Evolutionary conservation across 2,797 vertebrate species (phyloP), one percentile per base, ranked within the genome.

Genomic region (Coracias cyanogaster): DNA sequence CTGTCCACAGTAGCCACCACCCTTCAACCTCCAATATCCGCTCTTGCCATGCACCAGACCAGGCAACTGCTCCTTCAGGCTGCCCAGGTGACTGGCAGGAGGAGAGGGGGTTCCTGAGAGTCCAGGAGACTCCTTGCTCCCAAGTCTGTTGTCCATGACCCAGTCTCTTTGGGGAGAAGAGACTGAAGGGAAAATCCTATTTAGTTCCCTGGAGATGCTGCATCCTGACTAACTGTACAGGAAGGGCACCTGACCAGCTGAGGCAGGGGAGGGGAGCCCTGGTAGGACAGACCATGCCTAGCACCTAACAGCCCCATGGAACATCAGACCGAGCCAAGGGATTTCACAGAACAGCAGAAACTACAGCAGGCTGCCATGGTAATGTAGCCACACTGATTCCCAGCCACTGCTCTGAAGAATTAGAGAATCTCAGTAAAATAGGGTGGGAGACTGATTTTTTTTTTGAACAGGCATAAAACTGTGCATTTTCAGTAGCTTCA

Each of bases 401-500:
- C 52, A 55, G 70, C 28, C 4, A 3, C 43, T 58, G 76, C 31
- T 45, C 85, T 33, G 26, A 69, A 72, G 57, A 86, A 67, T 0
- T 35, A 21, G 11, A 46, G 17, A 31, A 76, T 55, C 41, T 86
- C 72, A 51, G 35, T 39, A 76, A 86, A 93, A 89, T 0, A 55
- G 46, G 45, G 28, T 37, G 35, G 15, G 58, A 86, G 24, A 66
- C 2, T 39, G 3, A 4, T 25, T 29, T 28, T 12, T 7, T 10
- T 82, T 55, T 12, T 45, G 16, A 84, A 31, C 5, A n/a, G 21
- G 48, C 12, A 78, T 37, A 25, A 49, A 93, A 61, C 15, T 7
- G 15, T 55, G 48, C 19, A 22, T 94, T 92, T 90, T 90, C 88
- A 82, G 77, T 33, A 89, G 70, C 70, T 28, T 95, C 22, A 66